phyloP scores from a whole-genome alignment of 2,888 invertebrate species.

The Caenorhabditis panamensis region DNA sequence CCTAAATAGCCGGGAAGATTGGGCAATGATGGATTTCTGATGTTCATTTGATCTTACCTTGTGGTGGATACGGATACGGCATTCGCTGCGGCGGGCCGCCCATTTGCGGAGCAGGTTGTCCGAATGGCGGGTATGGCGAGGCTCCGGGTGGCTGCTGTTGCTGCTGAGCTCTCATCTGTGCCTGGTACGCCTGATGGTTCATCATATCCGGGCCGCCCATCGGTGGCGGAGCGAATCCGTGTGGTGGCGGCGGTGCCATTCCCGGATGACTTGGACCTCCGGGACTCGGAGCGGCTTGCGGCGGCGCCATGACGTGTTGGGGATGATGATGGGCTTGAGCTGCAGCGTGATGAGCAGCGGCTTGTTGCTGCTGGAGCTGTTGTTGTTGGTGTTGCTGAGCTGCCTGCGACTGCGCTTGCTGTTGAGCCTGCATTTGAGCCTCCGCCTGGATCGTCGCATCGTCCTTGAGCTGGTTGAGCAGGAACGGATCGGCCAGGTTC shows the following conservation, averaged over 20 bases:
- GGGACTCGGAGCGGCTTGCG: conserved; percentile 41
- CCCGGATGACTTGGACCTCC: conserved; percentile 31
- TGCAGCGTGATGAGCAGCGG: conserved; percentile 17
- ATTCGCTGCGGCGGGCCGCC: conserved; percentile 45
- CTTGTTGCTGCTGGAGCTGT: conserved; percentile 13
- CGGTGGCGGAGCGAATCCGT: conserved; percentile 44
- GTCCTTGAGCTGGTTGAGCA: conserved; percentile 64
- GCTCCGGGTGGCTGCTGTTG: conserved; percentile 28
- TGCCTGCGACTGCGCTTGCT: conserved; percentile 47
- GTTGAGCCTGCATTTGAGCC: conserved; percentile 18
- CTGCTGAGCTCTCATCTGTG: conserved; percentile 45
- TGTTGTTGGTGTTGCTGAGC: conserved; percentile 50
- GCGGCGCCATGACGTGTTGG: conserved; percentile 20
- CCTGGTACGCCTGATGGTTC: conserved; percentile 50
- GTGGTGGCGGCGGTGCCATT: conserved; percentile 26
- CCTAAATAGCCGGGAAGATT: conserved; percentile 15
- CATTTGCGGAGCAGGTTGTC: conserved; percentile 63
- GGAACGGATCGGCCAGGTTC: conserved; percentile 89
- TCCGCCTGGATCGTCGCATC: conserved; percentile 10
- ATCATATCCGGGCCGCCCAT: conserved; percentile 46
- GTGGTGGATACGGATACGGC: conserved; percentile 45
- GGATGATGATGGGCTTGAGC: conserved; percentile 30
- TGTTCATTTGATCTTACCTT: conserved; percentile 12
- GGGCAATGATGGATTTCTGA: not conserved
- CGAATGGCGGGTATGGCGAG: conserved; percentile 50